Base-by-base conservation (phyloP, 1,140 invertebrate species). In the Argopecten irradians region DNA sequence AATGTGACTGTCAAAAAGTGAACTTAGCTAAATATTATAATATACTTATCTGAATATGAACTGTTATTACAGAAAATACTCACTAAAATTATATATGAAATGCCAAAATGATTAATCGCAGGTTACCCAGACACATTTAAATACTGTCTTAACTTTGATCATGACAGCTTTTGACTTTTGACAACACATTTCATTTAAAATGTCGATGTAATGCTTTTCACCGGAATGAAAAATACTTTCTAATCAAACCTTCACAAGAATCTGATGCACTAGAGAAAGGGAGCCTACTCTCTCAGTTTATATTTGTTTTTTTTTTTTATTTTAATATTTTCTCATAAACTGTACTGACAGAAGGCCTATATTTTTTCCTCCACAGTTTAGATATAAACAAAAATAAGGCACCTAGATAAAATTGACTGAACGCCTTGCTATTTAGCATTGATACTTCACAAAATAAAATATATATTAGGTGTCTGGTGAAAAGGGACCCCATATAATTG, bases 131-230 rank as follows among this genome's bases (percentile, higher is more conserved):
- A 28, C 55, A 71, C 55, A 22, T 71, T 11, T 3, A 71, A 22
- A 71, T 28, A 71, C 5, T 71, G 55, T 71, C 28, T n/a, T 71
- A 28, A 28, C 22, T 2, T 8, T n/a, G 55, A 28, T n/a, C n/a
- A 71, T 71, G 55, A 71, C 55, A 71, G 55, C 55, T 71, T n/a
- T 39, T 39, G 36, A 39, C 36, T 39, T 71, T 71, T 71, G 55
- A 71, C 55, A 71, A 71, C 55, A 71, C 22, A 71, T n/a, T 71
- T n/a, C 5, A n/a, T n/a, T n/a, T 11, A 16, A 28, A 71, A 71
- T 71, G 11, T 71, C 28, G 55, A 7, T 0, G n/a, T n/a, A 28
- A 28, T 28, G 22, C n/a, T 71, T 71, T 28, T 28, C 55, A 28
- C 16, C 55, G 28, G 13, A 39, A 71, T n/a, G 22, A 71, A 28